Conservation (phyloP, 2,113 vertebrate genomes). For the Dinomys branickii region DNA sequence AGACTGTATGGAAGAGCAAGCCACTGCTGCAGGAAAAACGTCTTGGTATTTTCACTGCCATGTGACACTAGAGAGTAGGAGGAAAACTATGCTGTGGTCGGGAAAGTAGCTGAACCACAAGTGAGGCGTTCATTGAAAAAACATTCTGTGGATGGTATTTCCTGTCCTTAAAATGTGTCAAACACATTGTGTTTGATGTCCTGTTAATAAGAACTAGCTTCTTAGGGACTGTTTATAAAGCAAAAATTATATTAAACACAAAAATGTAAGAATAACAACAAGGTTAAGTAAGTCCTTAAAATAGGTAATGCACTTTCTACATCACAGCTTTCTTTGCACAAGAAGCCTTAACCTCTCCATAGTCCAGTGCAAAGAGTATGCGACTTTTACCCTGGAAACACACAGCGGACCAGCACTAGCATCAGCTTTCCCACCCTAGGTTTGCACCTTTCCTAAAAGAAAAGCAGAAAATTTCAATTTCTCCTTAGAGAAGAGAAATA, state of each 20-base stretch:
- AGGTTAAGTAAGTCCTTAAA: background rate
- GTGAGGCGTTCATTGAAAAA: slow-evolving; percentile 76
- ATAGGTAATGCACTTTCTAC: background rate
- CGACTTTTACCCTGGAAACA: background rate
- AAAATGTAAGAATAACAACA: background rate
- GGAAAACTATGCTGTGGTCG: slow-evolving; percentile 79
- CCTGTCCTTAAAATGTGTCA: slow-evolving; percentile 67
- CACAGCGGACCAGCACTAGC: background rate
- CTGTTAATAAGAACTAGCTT: slow-evolving; percentile 38
- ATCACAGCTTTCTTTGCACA: slow-evolving; percentile 29
- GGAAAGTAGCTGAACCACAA: slow-evolving; percentile 78
- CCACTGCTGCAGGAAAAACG: background rate
- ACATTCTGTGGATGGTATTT: slow-evolving; percentile 60
- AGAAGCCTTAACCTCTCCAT: background rate
- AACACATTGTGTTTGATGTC: slow-evolving; percentile 51
- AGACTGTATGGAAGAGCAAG: background rate
- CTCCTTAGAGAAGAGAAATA: background rate
- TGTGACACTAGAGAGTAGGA: slow-evolving; percentile 78
- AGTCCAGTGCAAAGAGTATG: background rate
- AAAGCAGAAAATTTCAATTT: background rate
- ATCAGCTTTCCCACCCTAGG: no score
- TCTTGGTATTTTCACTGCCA: slow-evolving; percentile 78
- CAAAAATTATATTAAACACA: slow-evolving; percentile 9
- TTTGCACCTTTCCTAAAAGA: background rate
- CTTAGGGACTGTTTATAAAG: background rate